A percentile compares a stretch with the other conserved stretches of the same genome.
Conservation (phyloP, 2,888 invertebrate genomes). For the Yponomeuta cagnagella region DNA sequence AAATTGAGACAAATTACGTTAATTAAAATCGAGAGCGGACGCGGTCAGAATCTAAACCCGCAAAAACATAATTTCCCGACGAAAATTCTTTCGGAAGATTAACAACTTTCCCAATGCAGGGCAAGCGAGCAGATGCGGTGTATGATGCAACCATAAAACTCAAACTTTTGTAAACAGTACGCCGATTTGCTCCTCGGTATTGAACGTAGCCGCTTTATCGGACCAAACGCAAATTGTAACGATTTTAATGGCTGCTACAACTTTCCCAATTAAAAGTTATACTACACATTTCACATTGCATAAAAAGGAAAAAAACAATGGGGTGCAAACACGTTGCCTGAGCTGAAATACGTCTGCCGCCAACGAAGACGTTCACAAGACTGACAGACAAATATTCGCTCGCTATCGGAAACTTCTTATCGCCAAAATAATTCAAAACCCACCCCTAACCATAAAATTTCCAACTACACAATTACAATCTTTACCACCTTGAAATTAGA, state of each 20-base stretch:
- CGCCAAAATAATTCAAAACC: constrained; percentile 19
- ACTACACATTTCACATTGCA: neutral
- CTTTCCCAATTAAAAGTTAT: too few species aligned
- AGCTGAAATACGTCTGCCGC: constrained; percentile 26
- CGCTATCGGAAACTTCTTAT: constrained; percentile 16
- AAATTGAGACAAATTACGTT: neutral
- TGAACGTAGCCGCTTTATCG: too few species aligned
- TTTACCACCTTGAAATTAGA: constrained; percentile 32
- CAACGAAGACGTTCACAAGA: constrained; percentile 31
- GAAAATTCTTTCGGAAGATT: neutral
- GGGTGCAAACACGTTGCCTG: neutral
- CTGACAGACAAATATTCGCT: constrained; percentile 30
- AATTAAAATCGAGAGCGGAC: neutral
- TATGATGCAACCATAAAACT: neutral
- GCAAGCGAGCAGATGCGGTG: neutral
- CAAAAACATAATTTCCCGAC: neutral
- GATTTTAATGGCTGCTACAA: too few species aligned
- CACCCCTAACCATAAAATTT: neutral
- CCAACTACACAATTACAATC: constrained; percentile 26
- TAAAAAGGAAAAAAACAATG: neutral
- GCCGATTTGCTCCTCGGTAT: too few species aligned
- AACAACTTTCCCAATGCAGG: neutral
- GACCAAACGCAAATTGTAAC: too few species aligned
- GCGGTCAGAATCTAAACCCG: neutral
- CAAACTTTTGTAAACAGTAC: too few species aligned